Percentiles rank a stretch among this genome's conserved stretches.
These are phyloP conservation scores for Rhabdomys pumilio DNA, from an alignment of 2,797 vertebrate genomes.

Conservation along the genomic window DNA sequence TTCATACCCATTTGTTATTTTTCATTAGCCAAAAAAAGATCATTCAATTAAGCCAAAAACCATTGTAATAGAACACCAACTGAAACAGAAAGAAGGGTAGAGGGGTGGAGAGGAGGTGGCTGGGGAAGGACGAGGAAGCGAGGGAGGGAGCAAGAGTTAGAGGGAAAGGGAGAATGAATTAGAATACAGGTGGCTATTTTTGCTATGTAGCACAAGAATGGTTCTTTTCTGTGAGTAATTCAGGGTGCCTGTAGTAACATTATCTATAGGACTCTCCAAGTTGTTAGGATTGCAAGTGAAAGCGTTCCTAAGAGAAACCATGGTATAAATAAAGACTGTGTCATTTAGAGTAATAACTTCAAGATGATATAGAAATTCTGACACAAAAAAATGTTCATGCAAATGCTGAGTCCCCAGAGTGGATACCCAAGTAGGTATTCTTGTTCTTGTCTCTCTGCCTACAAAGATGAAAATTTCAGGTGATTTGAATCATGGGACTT, in stretches of 20 bases:
- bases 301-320: background rate
- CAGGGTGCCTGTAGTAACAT: background rate
- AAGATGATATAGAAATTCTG: background rate
- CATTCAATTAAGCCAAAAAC: background rate
- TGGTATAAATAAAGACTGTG: background rate
- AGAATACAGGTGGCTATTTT: background rate
- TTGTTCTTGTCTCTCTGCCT: background rate
- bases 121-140: too few relatives aligned
- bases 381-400: background rate
- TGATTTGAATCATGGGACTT: background rate
- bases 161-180: too few relatives aligned
- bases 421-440: background rate
- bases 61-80: background rate
- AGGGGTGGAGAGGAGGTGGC: too few relatives aligned
- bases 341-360: background rate
- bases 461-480: background rate
- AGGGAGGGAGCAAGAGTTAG: too few relatives aligned
- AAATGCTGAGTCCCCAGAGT: background rate
- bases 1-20: background rate
- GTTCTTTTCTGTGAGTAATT: background rate
- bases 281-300: background rate
- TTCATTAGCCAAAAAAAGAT: constrained; percentile 2
- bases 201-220: background rate
- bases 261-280: background rate
- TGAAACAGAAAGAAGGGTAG: background rate